Evolutionary conservation across 1,140 invertebrate genomes (phyloP).

Genomic region (Macrobrachium nipponense): DNA sequence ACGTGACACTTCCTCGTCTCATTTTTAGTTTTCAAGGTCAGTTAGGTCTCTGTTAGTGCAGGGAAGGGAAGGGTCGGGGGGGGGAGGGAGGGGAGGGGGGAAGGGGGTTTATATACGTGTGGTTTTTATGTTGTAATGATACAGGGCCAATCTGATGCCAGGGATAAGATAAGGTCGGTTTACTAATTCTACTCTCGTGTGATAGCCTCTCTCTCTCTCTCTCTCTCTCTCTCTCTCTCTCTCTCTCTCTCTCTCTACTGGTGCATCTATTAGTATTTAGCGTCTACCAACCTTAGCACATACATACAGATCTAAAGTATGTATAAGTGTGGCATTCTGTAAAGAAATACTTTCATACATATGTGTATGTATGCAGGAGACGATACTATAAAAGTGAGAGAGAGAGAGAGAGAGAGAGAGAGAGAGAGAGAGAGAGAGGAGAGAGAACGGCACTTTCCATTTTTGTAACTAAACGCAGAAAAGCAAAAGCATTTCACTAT

Average conservation of each 20-base stretch:
- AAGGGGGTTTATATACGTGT: no score
- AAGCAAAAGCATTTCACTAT: no score
- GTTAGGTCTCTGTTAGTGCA: no score
- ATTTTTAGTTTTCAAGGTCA: no score
- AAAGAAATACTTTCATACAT: not conserved
- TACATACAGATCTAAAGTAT: not conserved
- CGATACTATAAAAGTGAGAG: not conserved
- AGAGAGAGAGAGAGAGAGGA: slow-evolving; percentile 2
- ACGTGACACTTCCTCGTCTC: no score
- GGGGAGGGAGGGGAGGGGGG: no score
- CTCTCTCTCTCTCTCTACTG: not conserved
- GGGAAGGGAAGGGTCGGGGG: no score
- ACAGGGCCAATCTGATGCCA: no score
- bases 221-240: not conserved
- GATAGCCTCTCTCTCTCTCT: not conserved
- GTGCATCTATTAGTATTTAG: no score
- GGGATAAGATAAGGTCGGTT: no score
- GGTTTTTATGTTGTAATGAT: no score
- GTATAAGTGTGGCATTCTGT: not conserved
- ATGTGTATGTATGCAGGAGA: not conserved
- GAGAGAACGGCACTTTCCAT: not conserved
- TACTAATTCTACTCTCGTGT: not conserved
- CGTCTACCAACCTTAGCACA: not conserved
- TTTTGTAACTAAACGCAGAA: no score
- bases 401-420: slow-evolving; percentile 29